Percentiles rank a stretch among this genome's conserved stretches.
These are phyloP conservation scores for Nemapogon koenigi DNA, from an alignment of 2,888 invertebrate species.

Conservation along the genomic window DNA sequence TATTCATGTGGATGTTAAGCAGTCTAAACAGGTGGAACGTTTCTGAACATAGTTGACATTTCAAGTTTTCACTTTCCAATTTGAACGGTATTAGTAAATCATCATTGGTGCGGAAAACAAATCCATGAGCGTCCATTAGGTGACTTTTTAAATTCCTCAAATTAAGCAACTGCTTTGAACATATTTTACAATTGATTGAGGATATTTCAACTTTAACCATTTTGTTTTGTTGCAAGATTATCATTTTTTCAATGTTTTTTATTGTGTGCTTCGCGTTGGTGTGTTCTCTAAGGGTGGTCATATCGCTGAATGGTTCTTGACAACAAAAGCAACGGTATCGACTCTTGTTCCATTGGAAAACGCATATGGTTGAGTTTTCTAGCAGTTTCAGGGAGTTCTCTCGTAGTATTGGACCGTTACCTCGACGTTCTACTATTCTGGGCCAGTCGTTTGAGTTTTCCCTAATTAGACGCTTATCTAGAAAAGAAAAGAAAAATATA, in stretches of 20 bases:
- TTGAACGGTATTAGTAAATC: conserved; percentile 44
- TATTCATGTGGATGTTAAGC: conserved; percentile 48
- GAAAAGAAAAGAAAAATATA: too few species aligned
- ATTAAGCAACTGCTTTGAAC: conserved; percentile 21
- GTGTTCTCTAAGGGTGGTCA: conserved; percentile 31
- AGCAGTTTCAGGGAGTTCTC: conserved; percentile 60
- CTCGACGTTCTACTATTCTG: conserved; percentile 31
- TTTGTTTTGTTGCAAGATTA: conserved; percentile 40
- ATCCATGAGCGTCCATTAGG: conserved; percentile 24
- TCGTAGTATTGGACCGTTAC: conserved; percentile 31
- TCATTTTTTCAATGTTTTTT: conserved; percentile 32
- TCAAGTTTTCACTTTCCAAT: conserved; percentile 25
- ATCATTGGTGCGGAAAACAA: conserved; percentile 26
- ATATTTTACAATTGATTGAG: conserved; percentile 33
- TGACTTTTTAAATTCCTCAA: conserved; percentile 28
- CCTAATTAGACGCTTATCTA: too few species aligned
- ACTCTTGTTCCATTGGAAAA: conserved; percentile 50
- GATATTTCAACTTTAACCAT: conserved; percentile 47
- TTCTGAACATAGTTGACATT: conserved; percentile 41
- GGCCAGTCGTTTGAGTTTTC: conserved; percentile 21
- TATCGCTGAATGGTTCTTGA: conserved; percentile 37
- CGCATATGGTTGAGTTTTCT: conserved; percentile 37
- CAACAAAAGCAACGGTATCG: conserved; percentile 46
- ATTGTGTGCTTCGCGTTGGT: conserved; percentile 26
- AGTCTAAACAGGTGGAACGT: conserved; percentile 31